Conservation (phyloP, 2,888 invertebrate genomes). For the Chrysotoxum bicinctum region DNA sequence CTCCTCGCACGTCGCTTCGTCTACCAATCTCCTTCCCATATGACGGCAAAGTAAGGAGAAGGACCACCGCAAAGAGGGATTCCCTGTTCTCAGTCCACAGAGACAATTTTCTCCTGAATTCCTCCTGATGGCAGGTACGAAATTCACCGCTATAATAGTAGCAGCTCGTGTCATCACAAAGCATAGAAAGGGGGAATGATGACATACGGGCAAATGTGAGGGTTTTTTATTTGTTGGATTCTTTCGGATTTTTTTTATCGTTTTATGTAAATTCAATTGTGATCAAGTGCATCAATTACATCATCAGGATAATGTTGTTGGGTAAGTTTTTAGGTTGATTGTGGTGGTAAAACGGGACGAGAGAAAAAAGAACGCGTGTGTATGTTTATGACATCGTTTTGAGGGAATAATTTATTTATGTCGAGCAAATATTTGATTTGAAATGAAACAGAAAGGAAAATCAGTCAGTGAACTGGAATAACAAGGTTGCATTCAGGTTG, state of each 20-base stretch:
- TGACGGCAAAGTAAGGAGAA: neutral
- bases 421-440: constrained; percentile 58
- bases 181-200: constrained; percentile 47
- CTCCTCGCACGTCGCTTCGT: neutral
- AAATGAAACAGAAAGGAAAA: constrained; percentile 38
- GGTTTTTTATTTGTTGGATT: constrained; percentile 32
- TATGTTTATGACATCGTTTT: constrained; percentile 14
- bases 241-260: constrained; percentile 56
- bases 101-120: constrained; percentile 66
- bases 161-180: constrained; percentile 53
- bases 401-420: constrained; percentile 48
- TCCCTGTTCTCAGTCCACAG: neutral
- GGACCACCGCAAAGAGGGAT: constrained; percentile 39
- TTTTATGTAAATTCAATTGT: constrained; percentile 73
- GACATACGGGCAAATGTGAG: constrained; percentile 67
- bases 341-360: constrained; percentile 17
- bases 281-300: constrained; percentile 73
- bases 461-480: constrained; percentile 37
- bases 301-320: constrained; percentile 69
- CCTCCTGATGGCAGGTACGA: constrained; percentile 67
- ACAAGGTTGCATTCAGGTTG: constrained; percentile 17
- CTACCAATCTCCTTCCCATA: neutral
- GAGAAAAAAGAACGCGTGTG: neutral
- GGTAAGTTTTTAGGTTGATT: constrained; percentile 55
- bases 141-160: constrained; percentile 41